Percentiles rank a stretch among this genome's conserved stretches.
phyloP scores from a whole-genome alignment of 2,797 vertebrate species.

The Huso huso region DNA sequence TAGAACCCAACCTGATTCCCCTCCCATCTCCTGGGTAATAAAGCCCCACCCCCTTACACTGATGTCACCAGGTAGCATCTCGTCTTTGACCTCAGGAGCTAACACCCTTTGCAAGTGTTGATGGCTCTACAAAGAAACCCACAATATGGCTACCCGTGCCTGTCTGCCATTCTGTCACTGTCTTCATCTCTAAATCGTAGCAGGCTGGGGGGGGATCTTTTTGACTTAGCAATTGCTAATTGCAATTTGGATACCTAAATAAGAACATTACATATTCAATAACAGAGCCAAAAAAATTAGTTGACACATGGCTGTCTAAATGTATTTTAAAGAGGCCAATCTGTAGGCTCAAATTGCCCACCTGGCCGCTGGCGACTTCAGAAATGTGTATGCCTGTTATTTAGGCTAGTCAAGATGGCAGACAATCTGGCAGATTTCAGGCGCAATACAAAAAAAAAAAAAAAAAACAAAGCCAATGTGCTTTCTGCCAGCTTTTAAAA shows the following conservation, averaged over 20 bases:
- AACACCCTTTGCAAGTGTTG: no score
- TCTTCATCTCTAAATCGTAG: neutral
- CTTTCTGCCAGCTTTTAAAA: slow-evolving; percentile 34
- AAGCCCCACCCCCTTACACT: no score
- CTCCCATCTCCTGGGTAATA: no score
- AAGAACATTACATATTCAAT: neutral
- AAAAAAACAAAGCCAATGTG: slow-evolving; percentile 29
- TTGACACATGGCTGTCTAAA: neutral
- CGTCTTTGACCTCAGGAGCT: no score
- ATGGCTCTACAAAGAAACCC: no score
- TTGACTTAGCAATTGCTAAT: neutral
- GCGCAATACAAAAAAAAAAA: slow-evolving; percentile 2
- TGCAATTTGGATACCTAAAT: no score
- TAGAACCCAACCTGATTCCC: no score
- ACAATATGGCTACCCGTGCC: neutral
- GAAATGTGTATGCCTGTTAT: slow-evolving; percentile 1
- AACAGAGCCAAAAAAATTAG: neutral
- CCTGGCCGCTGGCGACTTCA: neutral
- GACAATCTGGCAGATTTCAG: slow-evolving; percentile 4
- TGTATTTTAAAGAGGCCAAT: slow-evolving; percentile 3
- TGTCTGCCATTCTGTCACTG: neutral
- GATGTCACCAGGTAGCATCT: no score
- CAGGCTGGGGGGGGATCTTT: neutral
- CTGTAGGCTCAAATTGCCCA: neutral
- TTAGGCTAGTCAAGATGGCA: slow-evolving; percentile 3